A percentile compares a stretch with the other conserved stretches of the same genome.
Conservation (phyloP, 2,797 vertebrate genomes). For the Anableps anableps region DNA sequence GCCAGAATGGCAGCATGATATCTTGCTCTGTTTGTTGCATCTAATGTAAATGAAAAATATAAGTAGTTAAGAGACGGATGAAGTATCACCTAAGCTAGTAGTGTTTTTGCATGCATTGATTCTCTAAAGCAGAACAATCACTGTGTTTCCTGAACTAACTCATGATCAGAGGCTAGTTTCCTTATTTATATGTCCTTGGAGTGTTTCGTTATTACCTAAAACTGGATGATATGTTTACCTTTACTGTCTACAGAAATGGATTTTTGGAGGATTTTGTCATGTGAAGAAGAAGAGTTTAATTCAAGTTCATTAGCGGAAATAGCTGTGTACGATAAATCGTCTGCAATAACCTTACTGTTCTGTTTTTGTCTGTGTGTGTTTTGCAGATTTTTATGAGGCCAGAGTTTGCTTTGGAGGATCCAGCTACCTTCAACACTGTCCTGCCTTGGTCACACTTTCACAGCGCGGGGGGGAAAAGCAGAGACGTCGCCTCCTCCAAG, state of each 20-base stretch:
- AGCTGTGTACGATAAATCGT: neutral
- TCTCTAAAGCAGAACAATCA: neutral
- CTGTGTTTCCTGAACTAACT: neutral
- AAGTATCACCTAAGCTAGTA: too few species aligned
- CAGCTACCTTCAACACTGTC: slow-evolving; percentile 92
- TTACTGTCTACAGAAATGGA: neutral
- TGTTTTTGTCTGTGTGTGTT: neutral
- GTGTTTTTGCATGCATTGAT: neutral
- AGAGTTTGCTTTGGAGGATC: slow-evolving; percentile 96
- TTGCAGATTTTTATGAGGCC: slow-evolving; percentile 95
- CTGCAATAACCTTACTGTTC: neutral
- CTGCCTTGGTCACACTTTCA: slow-evolving; percentile 98
- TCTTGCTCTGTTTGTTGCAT: too few species aligned
- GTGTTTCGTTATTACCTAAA: neutral
- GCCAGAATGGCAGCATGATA: too few species aligned
- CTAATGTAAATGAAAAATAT: too few species aligned
- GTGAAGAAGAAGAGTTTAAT: neutral
- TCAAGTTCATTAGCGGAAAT: neutral
- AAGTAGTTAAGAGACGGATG: too few species aligned
- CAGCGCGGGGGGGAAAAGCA: slow-evolving; percentile 89
- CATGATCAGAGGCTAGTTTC: neutral
- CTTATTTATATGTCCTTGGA: neutral
- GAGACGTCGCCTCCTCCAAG: slow-evolving; percentile 92
- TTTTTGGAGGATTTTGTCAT: neutral
- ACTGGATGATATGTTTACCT: neutral